Base-by-base conservation (phyloP, 2,888 invertebrate genomes). In the Plagodis pulveraria region DNA sequence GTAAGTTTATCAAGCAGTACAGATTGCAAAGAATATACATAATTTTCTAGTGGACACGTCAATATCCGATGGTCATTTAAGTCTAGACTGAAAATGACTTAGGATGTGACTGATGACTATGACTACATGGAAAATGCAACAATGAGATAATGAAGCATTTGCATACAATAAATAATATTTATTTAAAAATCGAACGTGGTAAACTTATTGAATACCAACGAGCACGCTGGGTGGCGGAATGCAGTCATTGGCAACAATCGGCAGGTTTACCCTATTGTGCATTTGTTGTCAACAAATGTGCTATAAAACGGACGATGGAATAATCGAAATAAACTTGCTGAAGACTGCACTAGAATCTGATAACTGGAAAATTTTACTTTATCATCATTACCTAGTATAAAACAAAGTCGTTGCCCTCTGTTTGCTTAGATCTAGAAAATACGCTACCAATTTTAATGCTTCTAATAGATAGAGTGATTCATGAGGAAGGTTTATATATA, bases 141-240 rank as follows among this genome's bases (percentile, higher is more conserved):
- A 63, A 64, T 56, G 46, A 58, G 36, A 53, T 53, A 57, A 40
- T 48, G 53, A 65, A 53, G 4, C 34, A 66, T 69, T 69, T 60
- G 50, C 65, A 69, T 64, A 69, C 63, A 69, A 69, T 67, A 50
- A 55, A 56, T 45, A 40, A 40, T 11, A 52, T 0, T 38, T 49
- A 49, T 56, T 44, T 38, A 44, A 51, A 58, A 47, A 40, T 46
- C 34, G 22, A 42, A n/a, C 10, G 46, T 48, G 44, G 47, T 44
- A 47, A 51, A 44, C 12, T 35, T 48, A 22, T 52, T 35, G 52
- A 52, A 60, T 60, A 45, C 48, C 49, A 52, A 60, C 56, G 38
- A 56, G 11, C n/a, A 48, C 7, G 12, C 51, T 49, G 56, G 50
- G 49, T 52, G 52, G 52, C 38, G 46, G 43, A 50, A 47, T n/a